Evolutionary conservation across 2,113 vertebrate species (phyloP).

Genomic region (Paramormyrops kingsleyae): DNA sequence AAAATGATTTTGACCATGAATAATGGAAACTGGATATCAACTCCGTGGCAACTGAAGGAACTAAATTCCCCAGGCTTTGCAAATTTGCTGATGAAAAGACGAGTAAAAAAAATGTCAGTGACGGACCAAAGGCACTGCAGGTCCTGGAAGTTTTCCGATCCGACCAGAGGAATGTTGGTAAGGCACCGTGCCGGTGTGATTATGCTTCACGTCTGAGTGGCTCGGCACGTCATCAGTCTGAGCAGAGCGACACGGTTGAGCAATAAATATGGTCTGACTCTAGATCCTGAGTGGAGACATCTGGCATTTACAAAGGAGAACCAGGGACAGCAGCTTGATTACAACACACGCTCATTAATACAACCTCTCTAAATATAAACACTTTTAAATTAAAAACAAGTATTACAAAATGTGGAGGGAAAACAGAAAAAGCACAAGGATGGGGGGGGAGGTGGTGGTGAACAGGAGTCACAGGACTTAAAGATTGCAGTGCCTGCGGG

Average conservation of each 20-base stretch:
- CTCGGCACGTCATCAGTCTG: not conserved
- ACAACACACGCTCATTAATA: conserved; percentile 27
- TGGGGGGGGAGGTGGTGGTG: conserved; percentile 50
- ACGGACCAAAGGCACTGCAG: not conserved
- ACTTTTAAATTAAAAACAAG: conserved; percentile 36
- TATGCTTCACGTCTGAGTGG: not conserved
- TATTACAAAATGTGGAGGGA: conserved; percentile 28
- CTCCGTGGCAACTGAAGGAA: not conserved
- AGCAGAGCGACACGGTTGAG: not conserved
- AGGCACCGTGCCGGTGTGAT: not conserved
- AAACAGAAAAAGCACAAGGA: conserved; percentile 54
- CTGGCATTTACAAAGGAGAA: conserved; percentile 37
- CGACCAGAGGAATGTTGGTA: not conserved
- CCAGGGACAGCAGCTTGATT: conserved; percentile 28
- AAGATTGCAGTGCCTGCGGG: conserved; percentile 61
- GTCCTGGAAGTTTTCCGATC: not conserved
- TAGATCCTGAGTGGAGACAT: conserved; percentile 36
- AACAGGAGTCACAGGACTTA: conserved; percentile 65
- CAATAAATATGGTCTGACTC: conserved; percentile 23
- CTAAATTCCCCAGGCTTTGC: not conserved
- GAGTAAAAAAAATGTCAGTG: not conserved
- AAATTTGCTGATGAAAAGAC: not conserved
- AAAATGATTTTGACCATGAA: not conserved
- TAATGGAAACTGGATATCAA: not conserved
- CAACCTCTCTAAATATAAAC: conserved; percentile 35